Evolutionary conservation across 2,113 vertebrate genomes (phyloP), one percentile per base, ranked within the genome.

Genomic region (Nerophis lumbriciformis): DNA sequence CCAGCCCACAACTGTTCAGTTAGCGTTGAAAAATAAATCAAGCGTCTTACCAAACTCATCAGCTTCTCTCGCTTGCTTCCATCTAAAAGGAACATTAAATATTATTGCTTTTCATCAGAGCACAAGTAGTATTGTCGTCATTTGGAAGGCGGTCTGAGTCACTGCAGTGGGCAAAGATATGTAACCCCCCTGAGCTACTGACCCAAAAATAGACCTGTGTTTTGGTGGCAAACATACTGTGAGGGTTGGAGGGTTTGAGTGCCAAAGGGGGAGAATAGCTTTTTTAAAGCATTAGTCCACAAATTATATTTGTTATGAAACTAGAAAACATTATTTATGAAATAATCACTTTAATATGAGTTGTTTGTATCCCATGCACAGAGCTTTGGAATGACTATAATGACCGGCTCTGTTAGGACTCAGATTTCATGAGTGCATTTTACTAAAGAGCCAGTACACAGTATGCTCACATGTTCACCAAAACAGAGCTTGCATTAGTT

Each of bases 201-300:
- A 55, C 61, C 87, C 84, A 80, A 90, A 88, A 88, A 91, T 91
- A 91, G 89, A 88, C 66, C 38, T 45, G 54, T 76, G 85, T 84
- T 85, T 59, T 68, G 69, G 68, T 72, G 67, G 53, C 76, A 60
- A 44, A 44, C 6, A 44, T 57, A 14, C 6, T 6, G 19, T 42
- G 16, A 42, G n/a, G 38, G 37, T 42, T 42, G 53, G 61, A 28
- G n/a, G 62, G 37, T 69, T 61, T 54, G 36, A 66, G 57, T 53
- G 61, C 59, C 15, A 42, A 42, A 9, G 8, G 38, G 50, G 59
- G 13, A 49, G 48, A 16, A 11, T 6, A 39, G 9, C n/a, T 9
- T 50, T 65, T 72, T 28, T 67, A 12, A 67, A 47, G 14, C 19
- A 45, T 12, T 53, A 15, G 36, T 63, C 12, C 65, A 56, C 38